phyloP scores from a whole-genome alignment of 1,140 invertebrate species.

The Euschistus heros region DNA sequence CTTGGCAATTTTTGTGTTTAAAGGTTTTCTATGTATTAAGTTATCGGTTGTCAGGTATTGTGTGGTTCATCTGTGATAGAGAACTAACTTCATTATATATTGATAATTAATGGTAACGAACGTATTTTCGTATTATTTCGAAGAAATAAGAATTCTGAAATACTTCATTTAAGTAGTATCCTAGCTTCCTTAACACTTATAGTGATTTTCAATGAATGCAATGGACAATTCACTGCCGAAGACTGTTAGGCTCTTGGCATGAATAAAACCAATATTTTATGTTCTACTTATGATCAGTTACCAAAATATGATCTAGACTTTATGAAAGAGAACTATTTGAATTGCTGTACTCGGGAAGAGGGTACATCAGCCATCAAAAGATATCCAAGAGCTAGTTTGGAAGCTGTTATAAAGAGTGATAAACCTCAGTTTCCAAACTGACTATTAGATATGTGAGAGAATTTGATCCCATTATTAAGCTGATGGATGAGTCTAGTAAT shows the following conservation, averaged over 20 bases:
- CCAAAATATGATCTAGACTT: slow-evolving; percentile 61
- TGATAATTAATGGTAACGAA: too few species aligned
- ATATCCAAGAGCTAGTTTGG: slow-evolving; percentile 75
- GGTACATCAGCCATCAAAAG: slow-evolving; percentile 49
- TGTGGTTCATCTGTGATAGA: too few species aligned
- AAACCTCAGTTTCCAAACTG: slow-evolving; percentile 75
- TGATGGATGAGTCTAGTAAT: slow-evolving; percentile 71
- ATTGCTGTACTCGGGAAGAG: slow-evolving; percentile 57
- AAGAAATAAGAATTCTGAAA: too few species aligned
- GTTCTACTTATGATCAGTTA: slow-evolving; percentile 78
- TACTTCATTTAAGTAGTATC: too few species aligned
- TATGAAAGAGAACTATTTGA: slow-evolving; percentile 57
- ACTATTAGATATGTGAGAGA: slow-evolving; percentile 82
- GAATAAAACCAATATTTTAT: slow-evolving; percentile 73
- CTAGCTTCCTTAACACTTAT: too few species aligned
- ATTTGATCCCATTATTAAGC: slow-evolving; percentile 82
- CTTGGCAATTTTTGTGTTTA: too few species aligned
- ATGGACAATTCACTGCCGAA: slow-evolving; percentile 49
- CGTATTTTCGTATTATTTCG: too few species aligned
- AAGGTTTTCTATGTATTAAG: too few species aligned
- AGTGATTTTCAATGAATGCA: neutral
- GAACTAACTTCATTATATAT: too few species aligned
- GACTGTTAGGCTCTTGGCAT: slow-evolving; percentile 80
- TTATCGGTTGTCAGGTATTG: too few species aligned
- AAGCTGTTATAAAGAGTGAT: slow-evolving; percentile 89